These are phyloP conservation scores for Salminus brasiliensis DNA, from an alignment of 2,113 vertebrate genomes.

Conservation along the genomic window DNA sequence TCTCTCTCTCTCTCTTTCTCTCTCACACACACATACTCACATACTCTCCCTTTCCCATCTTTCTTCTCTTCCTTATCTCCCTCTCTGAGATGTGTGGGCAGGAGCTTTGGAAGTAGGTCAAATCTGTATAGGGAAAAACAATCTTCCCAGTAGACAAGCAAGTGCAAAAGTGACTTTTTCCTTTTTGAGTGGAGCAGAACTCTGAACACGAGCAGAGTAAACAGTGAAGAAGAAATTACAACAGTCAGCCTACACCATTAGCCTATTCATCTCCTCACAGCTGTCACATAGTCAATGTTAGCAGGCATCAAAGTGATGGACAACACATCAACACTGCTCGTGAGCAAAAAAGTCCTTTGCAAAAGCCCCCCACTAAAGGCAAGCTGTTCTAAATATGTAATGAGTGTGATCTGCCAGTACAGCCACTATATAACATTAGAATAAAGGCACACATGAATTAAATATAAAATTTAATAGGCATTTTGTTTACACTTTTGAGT, in stretches of 20 bases:
- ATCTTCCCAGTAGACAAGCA: conserved; percentile 34
- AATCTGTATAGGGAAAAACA: conserved; percentile 45
- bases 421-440: too few species aligned
- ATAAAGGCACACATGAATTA: too few species aligned
- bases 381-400: too few species aligned
- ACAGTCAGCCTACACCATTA: background rate
- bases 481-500: too few species aligned
- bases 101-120: conserved; percentile 65
- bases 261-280: background rate
- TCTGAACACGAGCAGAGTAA: background rate
- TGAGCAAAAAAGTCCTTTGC: background rate
- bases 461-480: too few species aligned
- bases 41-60: conserved; percentile 12
- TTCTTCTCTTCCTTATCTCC: conserved; percentile 24
- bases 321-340: background rate
- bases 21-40: background rate
- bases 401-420: too few species aligned
- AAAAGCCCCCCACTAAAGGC: too few species aligned
- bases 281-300: too few species aligned
- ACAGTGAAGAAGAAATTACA: background rate
- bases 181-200: conserved; percentile 7
- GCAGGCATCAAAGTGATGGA: background rate
- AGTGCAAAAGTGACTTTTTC: conserved; percentile 20
- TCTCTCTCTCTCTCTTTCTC: conserved; percentile 23
- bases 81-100: conserved; percentile 50